Percentiles rank a stretch among this genome's conserved stretches.
phyloP scores from a whole-genome alignment of 2,888 invertebrate species.

The Homarus gammarus region DNA sequence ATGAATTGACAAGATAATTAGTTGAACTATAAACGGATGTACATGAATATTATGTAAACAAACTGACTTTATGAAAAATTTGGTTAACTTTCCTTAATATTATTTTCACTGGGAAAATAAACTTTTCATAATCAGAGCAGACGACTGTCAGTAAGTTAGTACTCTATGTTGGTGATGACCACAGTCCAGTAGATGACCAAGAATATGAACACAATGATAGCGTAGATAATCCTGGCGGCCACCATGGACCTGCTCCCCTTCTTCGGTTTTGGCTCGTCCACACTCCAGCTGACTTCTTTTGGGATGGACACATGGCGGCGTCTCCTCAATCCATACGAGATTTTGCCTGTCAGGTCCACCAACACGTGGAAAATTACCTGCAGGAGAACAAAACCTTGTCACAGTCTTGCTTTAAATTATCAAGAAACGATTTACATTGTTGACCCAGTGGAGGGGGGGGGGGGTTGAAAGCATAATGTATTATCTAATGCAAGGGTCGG shows the following conservation, averaged over 20 bases:
- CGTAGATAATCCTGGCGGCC: slow-evolving; percentile 35
- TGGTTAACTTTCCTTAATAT: too few relatives aligned
- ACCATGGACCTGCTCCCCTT: slow-evolving; percentile 3
- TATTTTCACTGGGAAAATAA: too few relatives aligned
- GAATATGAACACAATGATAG: slow-evolving; percentile 34
- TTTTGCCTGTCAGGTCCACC: slow-evolving; percentile 29
- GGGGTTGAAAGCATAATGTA: too few relatives aligned
- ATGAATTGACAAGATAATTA: too few relatives aligned
- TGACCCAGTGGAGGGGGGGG: too few relatives aligned
- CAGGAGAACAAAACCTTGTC: neutral
- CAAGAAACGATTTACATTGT: neutral
- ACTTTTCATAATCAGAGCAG: too few relatives aligned
- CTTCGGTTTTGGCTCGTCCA: slow-evolving; percentile 15
- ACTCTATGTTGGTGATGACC: slow-evolving; percentile 36
- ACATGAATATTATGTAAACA: too few relatives aligned
- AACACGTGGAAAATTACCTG: slow-evolving; percentile 67
- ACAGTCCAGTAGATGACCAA: slow-evolving; percentile 58
- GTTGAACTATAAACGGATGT: too few relatives aligned
- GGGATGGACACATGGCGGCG: slow-evolving; percentile 10
- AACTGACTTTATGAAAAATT: too few relatives aligned
- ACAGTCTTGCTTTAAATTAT: neutral
- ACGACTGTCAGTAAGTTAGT: slow-evolving; percentile 21
- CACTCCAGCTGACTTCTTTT: neutral
- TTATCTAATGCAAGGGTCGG: too few relatives aligned
- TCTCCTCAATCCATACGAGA: neutral